Evolutionary conservation across 2,797 vertebrate genomes (phyloP).

Genomic region (Fringilla coelebs): DNA sequence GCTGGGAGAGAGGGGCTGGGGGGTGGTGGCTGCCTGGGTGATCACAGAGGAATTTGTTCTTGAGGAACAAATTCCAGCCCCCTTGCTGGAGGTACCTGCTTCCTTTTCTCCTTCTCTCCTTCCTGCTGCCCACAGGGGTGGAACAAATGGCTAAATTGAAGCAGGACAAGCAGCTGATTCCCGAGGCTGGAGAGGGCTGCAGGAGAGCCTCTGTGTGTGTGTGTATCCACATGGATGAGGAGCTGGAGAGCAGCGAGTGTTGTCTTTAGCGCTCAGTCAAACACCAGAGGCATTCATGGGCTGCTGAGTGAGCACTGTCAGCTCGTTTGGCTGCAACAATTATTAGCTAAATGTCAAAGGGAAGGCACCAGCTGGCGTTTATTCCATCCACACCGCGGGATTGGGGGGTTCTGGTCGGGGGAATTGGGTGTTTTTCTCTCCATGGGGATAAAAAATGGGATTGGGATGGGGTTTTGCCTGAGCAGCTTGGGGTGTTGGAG

Average conservation of each 20-base stretch:
- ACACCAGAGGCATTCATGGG: neutral
- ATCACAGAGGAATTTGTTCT: neutral
- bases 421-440: neutral
- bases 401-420: neutral
- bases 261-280: neutral
- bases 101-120: neutral
- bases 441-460: neutral
- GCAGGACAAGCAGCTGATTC: neutral
- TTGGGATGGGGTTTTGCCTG: neutral
- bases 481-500: neutral
- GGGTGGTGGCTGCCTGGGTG: neutral
- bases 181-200: neutral
- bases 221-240: neutral
- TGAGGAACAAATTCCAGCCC: neutral
- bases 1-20: no score
- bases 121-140: neutral
- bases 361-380: neutral
- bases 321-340: neutral
- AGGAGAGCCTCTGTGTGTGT: neutral
- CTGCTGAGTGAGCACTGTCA: neutral
- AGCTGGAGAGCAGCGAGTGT: neutral
- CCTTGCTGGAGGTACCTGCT: neutral
- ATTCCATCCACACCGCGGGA: neutral
- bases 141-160: neutral
- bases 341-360: slow-evolving; percentile 37